These are phyloP conservation scores for Cyphomyrmex costatus DNA, from an alignment of 1,140 invertebrate genomes.

Conservation along the genomic window DNA sequence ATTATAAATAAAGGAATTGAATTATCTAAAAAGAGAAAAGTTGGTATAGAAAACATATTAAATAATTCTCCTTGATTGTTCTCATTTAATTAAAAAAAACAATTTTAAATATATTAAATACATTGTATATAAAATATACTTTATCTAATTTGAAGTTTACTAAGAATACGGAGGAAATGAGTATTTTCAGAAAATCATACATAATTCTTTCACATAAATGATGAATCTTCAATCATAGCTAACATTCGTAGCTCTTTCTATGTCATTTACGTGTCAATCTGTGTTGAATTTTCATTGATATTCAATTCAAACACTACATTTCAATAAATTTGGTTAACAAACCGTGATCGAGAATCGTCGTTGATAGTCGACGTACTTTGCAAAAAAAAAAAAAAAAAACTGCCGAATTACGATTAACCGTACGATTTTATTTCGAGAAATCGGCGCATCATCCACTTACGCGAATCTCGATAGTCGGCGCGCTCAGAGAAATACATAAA, in stretches of 20 bases:
- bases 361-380: background rate
- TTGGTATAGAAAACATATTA: no score
- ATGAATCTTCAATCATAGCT: conserved; percentile 1
- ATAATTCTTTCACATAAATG: background rate
- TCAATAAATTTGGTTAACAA: conserved; percentile 52
- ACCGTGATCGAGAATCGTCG: background rate
- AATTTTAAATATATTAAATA: background rate
- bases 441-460: conserved; percentile 30
- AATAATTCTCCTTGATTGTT: no score
- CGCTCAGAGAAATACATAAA: conserved; percentile 77
- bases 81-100: conserved; percentile 1
- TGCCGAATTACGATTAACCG: background rate
- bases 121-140: background rate
- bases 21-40: background rate
- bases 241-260: background rate
- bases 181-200: background rate
- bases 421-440: conserved; percentile 59
- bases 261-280: conserved; percentile 4
- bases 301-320: conserved; percentile 28
- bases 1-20: background rate
- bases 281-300: conserved; percentile 18
- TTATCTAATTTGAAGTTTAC: background rate
- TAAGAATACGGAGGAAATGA: background rate
- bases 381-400: no score
- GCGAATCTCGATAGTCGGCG: conserved; percentile 63